Conservation (phyloP, 2,113 vertebrate species). For the Buteo buteo region DNA sequence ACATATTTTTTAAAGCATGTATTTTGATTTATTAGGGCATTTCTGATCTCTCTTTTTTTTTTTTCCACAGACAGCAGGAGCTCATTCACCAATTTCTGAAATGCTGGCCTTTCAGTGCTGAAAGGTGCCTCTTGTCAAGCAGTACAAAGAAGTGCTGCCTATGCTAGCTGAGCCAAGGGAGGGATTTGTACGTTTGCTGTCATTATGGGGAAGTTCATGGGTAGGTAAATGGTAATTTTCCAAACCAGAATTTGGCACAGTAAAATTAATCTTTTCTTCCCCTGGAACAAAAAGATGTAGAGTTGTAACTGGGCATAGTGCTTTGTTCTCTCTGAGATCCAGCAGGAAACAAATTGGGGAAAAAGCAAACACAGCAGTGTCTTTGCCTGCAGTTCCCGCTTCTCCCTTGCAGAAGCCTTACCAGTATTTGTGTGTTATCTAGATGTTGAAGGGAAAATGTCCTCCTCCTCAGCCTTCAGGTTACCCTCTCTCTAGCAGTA, state of each 20-base stretch:
- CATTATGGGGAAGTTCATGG: not conserved
- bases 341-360: not conserved
- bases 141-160: not conserved
- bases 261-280: not conserved
- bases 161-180: not conserved
- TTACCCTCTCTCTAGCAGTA: not conserved
- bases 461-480: not conserved
- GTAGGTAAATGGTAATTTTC: constrained; percentile 32
- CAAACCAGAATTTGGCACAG: not conserved
- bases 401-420: not conserved
- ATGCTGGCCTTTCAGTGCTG: not conserved
- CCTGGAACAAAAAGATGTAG: not conserved
- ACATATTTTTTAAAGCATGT: not conserved
- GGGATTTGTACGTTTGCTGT: not conserved
- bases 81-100: not conserved
- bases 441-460: not conserved
- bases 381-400: not conserved
- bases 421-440: not conserved
- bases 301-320: not conserved
- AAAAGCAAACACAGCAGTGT: not conserved
- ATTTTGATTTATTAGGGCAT: not conserved
- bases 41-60: not conserved
- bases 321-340: not conserved
- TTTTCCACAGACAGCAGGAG: not conserved
- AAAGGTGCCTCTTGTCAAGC: not conserved